Evolutionary conservation across 2,888 invertebrate species (phyloP), one percentile per base, ranked within the genome.

Genomic region (Parnassius apollo): DNA sequence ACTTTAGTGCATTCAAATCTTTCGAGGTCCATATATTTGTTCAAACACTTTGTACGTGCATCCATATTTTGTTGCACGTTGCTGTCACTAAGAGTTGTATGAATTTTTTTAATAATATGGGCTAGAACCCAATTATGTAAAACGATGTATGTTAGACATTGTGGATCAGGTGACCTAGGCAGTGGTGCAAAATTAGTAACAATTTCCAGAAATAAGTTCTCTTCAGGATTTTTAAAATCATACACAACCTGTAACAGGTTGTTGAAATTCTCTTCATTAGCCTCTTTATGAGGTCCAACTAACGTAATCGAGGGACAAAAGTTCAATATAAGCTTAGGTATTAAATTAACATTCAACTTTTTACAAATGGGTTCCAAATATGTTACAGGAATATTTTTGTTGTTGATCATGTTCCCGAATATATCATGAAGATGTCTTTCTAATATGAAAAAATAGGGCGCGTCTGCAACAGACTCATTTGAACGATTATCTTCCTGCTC

Each of bases 271-370:
- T 77, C 80, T 71, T 90, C 84, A 2, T 71, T 81, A 0, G 89
- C 88, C 70, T 90, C 90, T 66, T 81, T 85, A 35, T 80, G 74
- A 1, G 85, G 80, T 7, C 87, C 87, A 1, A 80, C 76, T 62
- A 93, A 80, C 35, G 92, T 86, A 35, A 95, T 92, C 9, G 93
- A 93, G 0, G 96, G 95, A 69, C 95, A 96, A 74, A 95, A 95
- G 80, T 95, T 96, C 2, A 94, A 83, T 2, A 95, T 93, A 11
- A 96, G 93, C 69, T 95, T 95, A 71, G 96, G 95, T 57, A 95
- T 93, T 59, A 96, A 90, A 88, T 96, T 95, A 1, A 96, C 92
- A 76, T 95, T 95, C 18, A 96, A 80, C 69, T 94, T 94, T 45
- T 93, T 92, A 65, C 96, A 95, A 71, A 95, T 93, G 1, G 92